Conservation (phyloP, 2,113 vertebrate species). For the Tragelaphus strepsiceros region DNA sequence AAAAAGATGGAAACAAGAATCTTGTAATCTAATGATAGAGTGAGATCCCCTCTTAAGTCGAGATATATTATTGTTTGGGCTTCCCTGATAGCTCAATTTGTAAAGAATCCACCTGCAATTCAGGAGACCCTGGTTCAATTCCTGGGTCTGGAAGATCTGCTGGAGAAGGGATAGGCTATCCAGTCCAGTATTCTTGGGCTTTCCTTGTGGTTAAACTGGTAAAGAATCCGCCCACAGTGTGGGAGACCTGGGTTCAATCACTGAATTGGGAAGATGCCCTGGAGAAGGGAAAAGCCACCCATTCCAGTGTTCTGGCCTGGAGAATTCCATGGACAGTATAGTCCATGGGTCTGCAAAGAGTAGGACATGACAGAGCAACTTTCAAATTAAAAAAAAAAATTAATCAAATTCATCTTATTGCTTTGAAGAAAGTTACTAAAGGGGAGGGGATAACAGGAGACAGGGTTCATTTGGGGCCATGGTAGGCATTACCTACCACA, state of each 20-base stretch:
- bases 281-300: background rate
- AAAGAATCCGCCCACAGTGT: background rate
- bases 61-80: background rate
- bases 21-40: background rate
- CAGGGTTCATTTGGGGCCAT: background rate
- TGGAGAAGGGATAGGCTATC: background rate
- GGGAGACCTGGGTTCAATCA: background rate
- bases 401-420: background rate
- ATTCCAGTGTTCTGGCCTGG: background rate
- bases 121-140: background rate
- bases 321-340: background rate
- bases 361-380: background rate
- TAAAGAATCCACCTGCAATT: background rate
- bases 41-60: background rate
- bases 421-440: background rate
- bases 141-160: background rate
- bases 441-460: background rate
- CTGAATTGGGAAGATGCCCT: background rate
- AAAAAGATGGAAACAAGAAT: background rate
- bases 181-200: background rate
- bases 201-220: background rate
- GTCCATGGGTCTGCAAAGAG: background rate
- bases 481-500: background rate
- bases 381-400: background rate
- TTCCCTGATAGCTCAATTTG: background rate